Evolutionary conservation across 1,140 invertebrate species (phyloP).

Genomic region (Magallana gigas): DNA sequence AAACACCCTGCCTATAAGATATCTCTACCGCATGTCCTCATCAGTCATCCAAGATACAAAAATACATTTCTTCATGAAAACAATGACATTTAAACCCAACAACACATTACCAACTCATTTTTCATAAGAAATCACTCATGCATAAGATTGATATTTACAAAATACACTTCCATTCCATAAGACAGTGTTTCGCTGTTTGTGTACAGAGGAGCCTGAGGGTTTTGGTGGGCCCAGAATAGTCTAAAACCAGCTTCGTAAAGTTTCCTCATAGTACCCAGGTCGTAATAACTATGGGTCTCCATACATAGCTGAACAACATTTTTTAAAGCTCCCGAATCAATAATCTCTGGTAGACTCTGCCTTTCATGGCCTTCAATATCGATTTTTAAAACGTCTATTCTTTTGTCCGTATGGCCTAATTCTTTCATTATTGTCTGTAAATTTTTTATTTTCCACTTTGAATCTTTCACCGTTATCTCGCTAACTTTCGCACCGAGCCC

Average conservation of each 20-base stretch:
- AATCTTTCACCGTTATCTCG: background rate
- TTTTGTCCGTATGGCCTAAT: slow-evolving; percentile 25
- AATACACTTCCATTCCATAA: slow-evolving; percentile 31
- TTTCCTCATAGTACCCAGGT: slow-evolving; percentile 17
- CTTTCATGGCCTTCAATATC: slow-evolving; percentile 35
- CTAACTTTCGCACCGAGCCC: slow-evolving; percentile 5
- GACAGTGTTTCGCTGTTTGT: background rate
- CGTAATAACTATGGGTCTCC: background rate
- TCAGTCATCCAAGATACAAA: too few species aligned
- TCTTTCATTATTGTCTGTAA: slow-evolving; percentile 24
- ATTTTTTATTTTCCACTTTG: slow-evolving; percentile 34
- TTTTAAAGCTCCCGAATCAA: slow-evolving; percentile 3
- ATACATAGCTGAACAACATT: slow-evolving; percentile 31
- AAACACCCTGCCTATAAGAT: too few species aligned
- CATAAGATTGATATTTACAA: slow-evolving; percentile 34
- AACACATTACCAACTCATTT: too few species aligned
- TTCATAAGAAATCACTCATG: too few species aligned
- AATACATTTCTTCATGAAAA: too few species aligned
- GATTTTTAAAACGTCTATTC: slow-evolving; percentile 41
- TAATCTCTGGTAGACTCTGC: slow-evolving; percentile 8
- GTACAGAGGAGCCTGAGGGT: background rate
- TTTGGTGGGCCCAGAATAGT: slow-evolving; percentile 15
- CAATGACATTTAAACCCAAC: too few species aligned
- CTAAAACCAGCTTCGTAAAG: slow-evolving; percentile 29
- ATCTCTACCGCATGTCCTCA: too few species aligned